Base-by-base conservation (phyloP, 2,888 invertebrate species). In the Caenorhabditis plicata region DNA sequence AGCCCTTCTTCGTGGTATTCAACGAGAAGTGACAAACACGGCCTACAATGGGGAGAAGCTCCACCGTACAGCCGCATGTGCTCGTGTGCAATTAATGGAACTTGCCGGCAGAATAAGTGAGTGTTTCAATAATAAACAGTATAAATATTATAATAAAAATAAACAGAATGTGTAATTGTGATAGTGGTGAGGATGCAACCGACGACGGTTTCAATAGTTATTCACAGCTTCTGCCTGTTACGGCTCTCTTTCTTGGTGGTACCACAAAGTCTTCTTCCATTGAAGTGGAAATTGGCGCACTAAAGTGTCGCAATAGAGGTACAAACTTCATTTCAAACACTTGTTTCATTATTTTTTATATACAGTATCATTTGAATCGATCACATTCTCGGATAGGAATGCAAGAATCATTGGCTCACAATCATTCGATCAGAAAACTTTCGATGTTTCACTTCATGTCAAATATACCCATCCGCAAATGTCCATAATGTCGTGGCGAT, bases 51-150 rank as follows among this genome's bases (percentile, higher is more conserved):
- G 78, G 77, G 74, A 13, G 73, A 74, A 36, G 77, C 78, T 3
- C 77, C 78, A 2, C 78, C 78, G 9, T 78, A 74, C 51, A 71
- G 71, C 0, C 40, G 78, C 35, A 75, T 78, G 76, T 78, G 78
- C 29, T 52, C 68, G 8, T 78, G 78, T 58, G 78, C 76, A 17
- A 53, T 77, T 20, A 78, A 78, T 56, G 68, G 74, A 22, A 68
- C 72, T 13, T 78, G 78, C 51, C 61, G 57, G 2, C 62, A 69
- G 33, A 69, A 69, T 27, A n/a, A n/a, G n/a, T n/a, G n/a, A n/a
- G n/a, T n/a, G n/a, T n/a, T n/a, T n/a, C n/a, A n/a, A n/a, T n/a
- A n/a, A n/a, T n/a, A n/a, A n/a, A n/a, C n/a, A n/a, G n/a, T n/a
- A n/a, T n/a, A n/a, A n/a, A n/a, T n/a, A n/a, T n/a, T n/a, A n/a